phyloP scores from a whole-genome alignment of 1,140 invertebrate species.

The Hyphantria cunea region DNA sequence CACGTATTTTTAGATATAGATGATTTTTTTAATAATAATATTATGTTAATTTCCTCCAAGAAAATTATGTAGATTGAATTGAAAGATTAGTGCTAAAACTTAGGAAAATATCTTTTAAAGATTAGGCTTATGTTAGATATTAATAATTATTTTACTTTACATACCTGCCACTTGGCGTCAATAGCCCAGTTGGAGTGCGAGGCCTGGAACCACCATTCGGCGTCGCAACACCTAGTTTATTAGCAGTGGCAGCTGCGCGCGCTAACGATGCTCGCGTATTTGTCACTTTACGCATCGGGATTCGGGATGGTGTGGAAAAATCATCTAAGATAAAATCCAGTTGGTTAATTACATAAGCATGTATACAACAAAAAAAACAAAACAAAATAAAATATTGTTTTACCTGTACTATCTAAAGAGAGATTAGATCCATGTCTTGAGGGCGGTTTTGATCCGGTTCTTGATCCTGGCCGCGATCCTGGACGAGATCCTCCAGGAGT shows the following conservation, averaged over 20 bases:
- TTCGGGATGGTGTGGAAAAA: conserved; percentile 86
- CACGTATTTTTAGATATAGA: too few relatives aligned
- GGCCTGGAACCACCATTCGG: conserved; percentile 84
- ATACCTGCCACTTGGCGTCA: conserved; percentile 87
- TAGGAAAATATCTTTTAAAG: too few relatives aligned
- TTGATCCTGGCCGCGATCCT: conserved; percentile 90
- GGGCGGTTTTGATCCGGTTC: conserved; percentile 93
- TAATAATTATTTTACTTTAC: conserved; percentile 5
- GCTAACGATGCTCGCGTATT: conserved; percentile 78
- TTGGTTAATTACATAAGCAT: background rate
- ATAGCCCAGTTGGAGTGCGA: conserved; percentile 88
- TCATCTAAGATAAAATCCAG: conserved; percentile 81
- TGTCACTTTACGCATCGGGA: conserved; percentile 86
- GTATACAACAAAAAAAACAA: background rate
- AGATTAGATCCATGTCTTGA: conserved; percentile 96
- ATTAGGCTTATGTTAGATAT: too few relatives aligned
- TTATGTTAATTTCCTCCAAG: too few relatives aligned
- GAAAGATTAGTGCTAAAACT: too few relatives aligned
- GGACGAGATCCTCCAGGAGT: conserved; percentile 89
- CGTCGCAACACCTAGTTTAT: conserved; percentile 74
- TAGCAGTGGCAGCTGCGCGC: conserved; percentile 80
- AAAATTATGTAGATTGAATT: too few relatives aligned
- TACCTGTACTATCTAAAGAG: conserved; percentile 94
- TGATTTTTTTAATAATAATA: too few relatives aligned
- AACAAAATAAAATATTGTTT: conserved; percentile 29